phyloP scores from a whole-genome alignment of 2,797 vertebrate species.

The Lagodon rhomboides region DNA sequence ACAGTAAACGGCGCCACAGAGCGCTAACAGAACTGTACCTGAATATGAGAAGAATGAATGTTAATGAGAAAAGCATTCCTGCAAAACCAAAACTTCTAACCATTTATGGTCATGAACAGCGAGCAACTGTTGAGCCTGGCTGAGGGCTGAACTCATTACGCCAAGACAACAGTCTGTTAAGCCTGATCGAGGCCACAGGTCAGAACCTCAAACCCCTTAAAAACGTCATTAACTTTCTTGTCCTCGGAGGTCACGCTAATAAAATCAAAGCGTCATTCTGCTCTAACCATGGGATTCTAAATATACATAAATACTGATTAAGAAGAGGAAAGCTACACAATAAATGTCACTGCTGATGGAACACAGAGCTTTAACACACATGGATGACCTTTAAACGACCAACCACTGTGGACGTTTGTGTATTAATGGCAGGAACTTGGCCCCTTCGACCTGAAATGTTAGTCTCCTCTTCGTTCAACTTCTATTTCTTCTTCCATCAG shows the following conservation, averaged over 20 bases:
- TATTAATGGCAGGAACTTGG: constrained; percentile 73
- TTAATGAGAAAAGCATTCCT: constrained; percentile 36
- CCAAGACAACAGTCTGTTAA: constrained; percentile 50
- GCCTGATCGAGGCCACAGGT: constrained; percentile 81
- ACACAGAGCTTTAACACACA: constrained; percentile 77
- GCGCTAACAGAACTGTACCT: background rate
- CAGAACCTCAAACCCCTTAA: constrained; percentile 73
- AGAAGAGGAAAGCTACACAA: constrained; percentile 69
- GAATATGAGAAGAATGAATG: constrained; percentile 13
- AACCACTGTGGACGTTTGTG: constrained; percentile 53
- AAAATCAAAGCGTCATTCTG: constrained; percentile 75
- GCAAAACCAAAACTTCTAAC: constrained; percentile 22
- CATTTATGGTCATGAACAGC: constrained; percentile 31
- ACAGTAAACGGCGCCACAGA: background rate
- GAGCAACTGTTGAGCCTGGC: constrained; percentile 17
- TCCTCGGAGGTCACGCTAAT: constrained; percentile 78
- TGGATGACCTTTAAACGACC: constrained; percentile 73
- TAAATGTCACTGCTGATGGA: constrained; percentile 83
- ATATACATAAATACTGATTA: constrained; percentile 80
- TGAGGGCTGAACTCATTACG: constrained; percentile 68
- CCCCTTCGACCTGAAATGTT: constrained; percentile 61
- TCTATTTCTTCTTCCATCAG: constrained; percentile 51
- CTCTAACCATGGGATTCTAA: constrained; percentile 72
- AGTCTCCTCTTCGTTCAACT: constrained; percentile 45
- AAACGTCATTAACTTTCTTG: constrained; percentile 77